These are phyloP conservation scores for Pseudomyrmex sp. DNA, from an alignment of 1,140 invertebrate genomes.

Conservation along the genomic window DNA sequence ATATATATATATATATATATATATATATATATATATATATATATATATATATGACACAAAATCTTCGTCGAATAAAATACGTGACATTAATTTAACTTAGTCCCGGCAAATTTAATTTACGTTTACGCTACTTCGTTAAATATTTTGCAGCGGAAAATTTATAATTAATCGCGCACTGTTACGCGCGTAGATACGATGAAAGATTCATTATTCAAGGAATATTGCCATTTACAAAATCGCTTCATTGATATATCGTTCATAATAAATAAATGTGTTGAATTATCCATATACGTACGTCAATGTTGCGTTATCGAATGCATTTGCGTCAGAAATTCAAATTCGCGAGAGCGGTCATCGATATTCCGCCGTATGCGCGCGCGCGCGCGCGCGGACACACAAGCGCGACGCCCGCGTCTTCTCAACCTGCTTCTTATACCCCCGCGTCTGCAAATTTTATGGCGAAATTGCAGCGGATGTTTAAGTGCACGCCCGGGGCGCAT, in stretches of 20 bases:
- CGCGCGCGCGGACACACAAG: not conserved
- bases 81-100: slow-evolving; percentile 37
- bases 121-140: slow-evolving; percentile 13
- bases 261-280: slow-evolving; percentile 18
- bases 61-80: not conserved
- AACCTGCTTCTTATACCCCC: slow-evolving; percentile 14
- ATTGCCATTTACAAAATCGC: not conserved
- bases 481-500: slow-evolving; percentile 63
- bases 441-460: slow-evolving; percentile 57
- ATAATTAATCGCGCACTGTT: slow-evolving; percentile 4
- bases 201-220: slow-evolving; percentile 25
- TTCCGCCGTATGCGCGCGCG: no score
- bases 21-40: no score
- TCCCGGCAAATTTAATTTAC: slow-evolving; percentile 20
- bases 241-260: not conserved
- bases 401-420: no score
- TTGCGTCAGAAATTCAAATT: slow-evolving; percentile 21
- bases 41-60: not conserved
- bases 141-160: slow-evolving; percentile 28
- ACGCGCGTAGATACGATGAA: not conserved
- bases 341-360: not conserved
- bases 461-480: slow-evolving; percentile 66
- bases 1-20: no score
- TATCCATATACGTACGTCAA: not conserved
- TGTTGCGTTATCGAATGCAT: not conserved